Evolutionary conservation across 1,140 invertebrate genomes (phyloP), one percentile per base, ranked within the genome.

Genomic region (Drosophila kohkoa): DNA sequence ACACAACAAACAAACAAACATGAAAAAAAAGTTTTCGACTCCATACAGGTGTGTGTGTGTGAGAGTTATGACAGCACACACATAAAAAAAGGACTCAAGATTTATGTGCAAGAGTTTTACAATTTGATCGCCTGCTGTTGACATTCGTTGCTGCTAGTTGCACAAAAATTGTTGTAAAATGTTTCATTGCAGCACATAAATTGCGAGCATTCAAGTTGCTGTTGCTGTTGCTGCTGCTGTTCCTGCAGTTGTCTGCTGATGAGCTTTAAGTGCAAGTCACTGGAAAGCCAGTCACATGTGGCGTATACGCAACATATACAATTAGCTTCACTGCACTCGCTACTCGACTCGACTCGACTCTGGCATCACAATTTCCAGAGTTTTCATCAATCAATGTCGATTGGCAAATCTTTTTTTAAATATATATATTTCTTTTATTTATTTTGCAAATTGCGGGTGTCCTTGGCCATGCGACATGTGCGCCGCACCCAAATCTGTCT

Each of bases 311-410:
- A 81, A 75, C 62, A 55, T 46, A 59, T 38, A 68, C 66, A 88
- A 87, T 89, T 83, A 85, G 67, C 75, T 63, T 30, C 48, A 38
- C 48, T 43, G 11, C 69, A 59, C 11, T 66, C 30, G 16, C 15
- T 57, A 43, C 15, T 32, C 51, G 43, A 41, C 57, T 32, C 41
- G 46, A 45, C 46, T 11, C 11, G 4, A 11, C 11, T 5, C n/a
- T 52, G 46, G 30, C 43, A 16, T 78, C 74, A 68, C 70, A 87
- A 79, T 79, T 86, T 79, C 73, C 77, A 83, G 79, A 77, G 77
- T 88, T 83, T 81, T 75, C 85, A 88, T 88, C 85, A 89, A 88
- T 89, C 83, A 88, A 81, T 81, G 85, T 88, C 85, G 64, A 70
- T 86, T 69, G 64, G 62, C 57, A 82, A 79, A 82, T 79, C 79